Conservation (phyloP, 2,888 invertebrate species). For the Cosmopolites sordidus region DNA sequence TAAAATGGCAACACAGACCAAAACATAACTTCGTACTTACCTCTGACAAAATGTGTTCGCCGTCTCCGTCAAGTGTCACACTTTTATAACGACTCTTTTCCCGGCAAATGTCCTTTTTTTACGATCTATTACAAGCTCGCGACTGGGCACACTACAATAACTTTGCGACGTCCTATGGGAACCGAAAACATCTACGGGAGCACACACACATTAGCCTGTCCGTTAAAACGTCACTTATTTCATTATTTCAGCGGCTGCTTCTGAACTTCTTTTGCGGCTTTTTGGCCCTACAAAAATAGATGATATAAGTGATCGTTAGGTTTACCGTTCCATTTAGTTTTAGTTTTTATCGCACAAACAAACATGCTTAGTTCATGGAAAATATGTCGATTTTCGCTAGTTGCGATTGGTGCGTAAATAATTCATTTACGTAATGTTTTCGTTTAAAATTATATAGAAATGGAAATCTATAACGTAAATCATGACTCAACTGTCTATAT, state of each 20-base stretch:
- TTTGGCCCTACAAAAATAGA: conserved; percentile 6
- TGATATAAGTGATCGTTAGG: not conserved
- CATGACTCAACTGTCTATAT: too few species aligned
- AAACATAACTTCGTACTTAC: conserved; percentile 21
- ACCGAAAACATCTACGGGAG: conserved; percentile 15
- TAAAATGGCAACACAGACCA: conserved; percentile 2
- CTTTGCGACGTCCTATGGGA: conserved; percentile 16
- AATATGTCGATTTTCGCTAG: too few species aligned
- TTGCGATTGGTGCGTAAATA: too few species aligned
- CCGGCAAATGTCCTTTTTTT: conserved; percentile 5
- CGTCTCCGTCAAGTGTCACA: conserved; percentile 17
- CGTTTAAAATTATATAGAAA: too few species aligned
- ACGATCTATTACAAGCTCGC: conserved; percentile 10
- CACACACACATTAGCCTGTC: conserved; percentile 13
- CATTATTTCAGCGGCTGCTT: conserved; percentile 22
- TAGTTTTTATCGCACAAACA: too few species aligned
- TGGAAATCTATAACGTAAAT: too few species aligned
- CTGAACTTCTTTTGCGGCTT: conserved; percentile 2
- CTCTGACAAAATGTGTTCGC: conserved; percentile 17
- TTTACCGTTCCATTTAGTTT: too few species aligned
- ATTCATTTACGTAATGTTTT: too few species aligned
- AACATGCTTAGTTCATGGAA: too few species aligned
- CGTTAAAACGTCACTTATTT: conserved; percentile 20
- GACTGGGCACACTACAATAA: conserved; percentile 18
- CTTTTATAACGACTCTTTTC: conserved; percentile 18